A percentile compares a stretch with the other conserved stretches of the same genome.
phyloP scores from a whole-genome alignment of 2,113 vertebrate species.

The Paralichthys olivaceus region DNA sequence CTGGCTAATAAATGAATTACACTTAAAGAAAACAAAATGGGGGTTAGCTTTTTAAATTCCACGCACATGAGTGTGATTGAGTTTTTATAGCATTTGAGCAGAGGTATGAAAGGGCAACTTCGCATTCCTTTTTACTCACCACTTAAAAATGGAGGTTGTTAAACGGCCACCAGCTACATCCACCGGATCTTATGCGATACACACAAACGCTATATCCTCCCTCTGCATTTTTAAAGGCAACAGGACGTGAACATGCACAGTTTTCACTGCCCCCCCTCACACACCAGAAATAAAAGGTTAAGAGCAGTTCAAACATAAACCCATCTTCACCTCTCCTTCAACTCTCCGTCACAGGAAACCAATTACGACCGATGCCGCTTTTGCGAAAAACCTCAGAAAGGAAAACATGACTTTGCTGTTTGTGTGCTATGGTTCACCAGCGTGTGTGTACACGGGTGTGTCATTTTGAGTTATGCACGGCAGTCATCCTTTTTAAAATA shows the following conservation, averaged over 20 bases:
- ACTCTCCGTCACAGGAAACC: conserved; percentile 49
- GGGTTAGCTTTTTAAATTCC: background rate
- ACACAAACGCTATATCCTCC: conserved; percentile 3
- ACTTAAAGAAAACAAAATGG: conserved; percentile 7
- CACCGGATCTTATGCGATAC: background rate
- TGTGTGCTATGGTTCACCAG: background rate
- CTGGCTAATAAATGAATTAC: conserved; percentile 4
- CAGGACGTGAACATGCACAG: background rate
- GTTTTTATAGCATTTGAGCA: conserved; percentile 24
- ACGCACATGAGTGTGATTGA: conserved; percentile 1
- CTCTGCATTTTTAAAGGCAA: conserved; percentile 5
- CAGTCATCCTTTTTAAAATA: background rate
- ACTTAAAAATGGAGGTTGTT: conserved; percentile 21
- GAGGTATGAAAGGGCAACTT: conserved; percentile 28
- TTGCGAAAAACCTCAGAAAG: background rate
- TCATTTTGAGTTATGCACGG: background rate
- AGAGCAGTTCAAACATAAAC: conserved; percentile 61
- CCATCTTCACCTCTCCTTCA: conserved; percentile 57
- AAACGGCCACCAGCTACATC: conserved; percentile 12
- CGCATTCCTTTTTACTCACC: background rate
- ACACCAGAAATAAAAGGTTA: conserved; percentile 50
- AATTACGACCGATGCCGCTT: conserved; percentile 26
- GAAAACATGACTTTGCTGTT: background rate
- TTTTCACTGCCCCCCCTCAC: background rate
- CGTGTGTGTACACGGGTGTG: background rate